Conservation (phyloP, 2,797 vertebrate genomes). For the Sarcoramphus papa region DNA sequence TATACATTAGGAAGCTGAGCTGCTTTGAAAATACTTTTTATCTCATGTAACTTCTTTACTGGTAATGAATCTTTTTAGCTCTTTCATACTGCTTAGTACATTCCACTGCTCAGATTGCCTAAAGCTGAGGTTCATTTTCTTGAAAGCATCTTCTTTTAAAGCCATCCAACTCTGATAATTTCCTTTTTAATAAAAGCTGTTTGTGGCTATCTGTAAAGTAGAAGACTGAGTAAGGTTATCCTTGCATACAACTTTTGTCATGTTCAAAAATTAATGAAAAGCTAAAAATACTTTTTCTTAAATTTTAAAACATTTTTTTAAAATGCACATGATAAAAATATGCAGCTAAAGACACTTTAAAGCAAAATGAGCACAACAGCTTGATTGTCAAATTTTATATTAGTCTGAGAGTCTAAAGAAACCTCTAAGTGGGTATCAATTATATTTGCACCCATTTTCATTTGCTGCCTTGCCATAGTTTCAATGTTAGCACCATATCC, state of each 20-base stretch:
- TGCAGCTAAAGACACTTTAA: neutral
- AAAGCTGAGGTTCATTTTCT: neutral
- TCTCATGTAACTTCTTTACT: neutral
- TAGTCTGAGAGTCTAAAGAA: neutral
- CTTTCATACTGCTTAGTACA: neutral
- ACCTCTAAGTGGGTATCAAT: neutral
- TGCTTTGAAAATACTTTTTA: neutral
- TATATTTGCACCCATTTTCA: neutral
- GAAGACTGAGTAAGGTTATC: neutral
- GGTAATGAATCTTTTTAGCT: neutral
- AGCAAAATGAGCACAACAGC: neutral
- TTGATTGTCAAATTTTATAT: neutral
- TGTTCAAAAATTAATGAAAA: neutral
- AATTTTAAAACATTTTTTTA: neutral
- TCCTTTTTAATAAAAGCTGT: neutral
- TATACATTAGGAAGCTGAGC: neutral
- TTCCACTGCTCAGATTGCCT: neutral
- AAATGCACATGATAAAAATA: neutral
- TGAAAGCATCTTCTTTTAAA: neutral
- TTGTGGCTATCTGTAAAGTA: neutral
- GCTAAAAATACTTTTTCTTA: neutral
- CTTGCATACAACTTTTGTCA: neutral
- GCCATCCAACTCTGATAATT: neutral
- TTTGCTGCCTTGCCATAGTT: neutral
- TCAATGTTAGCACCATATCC: neutral